Conservation (phyloP, 2,888 invertebrate species). For the Iselma pallidipennis region DNA sequence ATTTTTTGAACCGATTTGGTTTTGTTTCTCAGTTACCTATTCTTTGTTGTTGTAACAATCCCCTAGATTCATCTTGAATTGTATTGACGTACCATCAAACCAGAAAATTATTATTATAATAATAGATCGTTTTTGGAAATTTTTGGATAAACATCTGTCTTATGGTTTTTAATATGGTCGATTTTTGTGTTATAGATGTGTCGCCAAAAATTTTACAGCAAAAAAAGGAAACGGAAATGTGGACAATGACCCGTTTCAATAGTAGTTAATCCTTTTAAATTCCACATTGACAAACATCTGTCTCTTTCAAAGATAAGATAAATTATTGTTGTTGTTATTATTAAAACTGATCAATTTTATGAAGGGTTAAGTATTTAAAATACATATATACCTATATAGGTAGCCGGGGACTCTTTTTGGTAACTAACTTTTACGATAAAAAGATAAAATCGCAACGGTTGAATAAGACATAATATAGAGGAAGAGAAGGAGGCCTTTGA, state of each 20-base stretch:
- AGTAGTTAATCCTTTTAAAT: conserved; percentile 12
- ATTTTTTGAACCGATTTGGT: conserved; percentile 2
- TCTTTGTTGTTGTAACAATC: conserved; percentile 9
- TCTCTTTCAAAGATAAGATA: conserved; percentile 10
- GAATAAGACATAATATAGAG: conserved; percentile 9
- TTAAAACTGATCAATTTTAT: conserved; percentile 7
- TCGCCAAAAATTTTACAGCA: neutral
- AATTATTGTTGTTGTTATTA: conserved; percentile 5
- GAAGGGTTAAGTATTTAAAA: neutral
- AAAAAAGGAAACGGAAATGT: conserved; percentile 15
- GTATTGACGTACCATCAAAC: conserved; percentile 18
- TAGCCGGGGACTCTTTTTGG: neutral
- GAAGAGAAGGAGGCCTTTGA: conserved; percentile 6
- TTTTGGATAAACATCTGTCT: conserved; percentile 16
- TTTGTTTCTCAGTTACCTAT: conserved; percentile 12
- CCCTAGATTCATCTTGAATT: conserved; percentile 2
- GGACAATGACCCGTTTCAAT: conserved; percentile 7
- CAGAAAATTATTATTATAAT: conserved; percentile 21
- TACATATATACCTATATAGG: neutral
- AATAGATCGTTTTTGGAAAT: conserved; percentile 5
- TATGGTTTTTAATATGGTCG: neutral
- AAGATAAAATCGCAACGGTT: conserved; percentile 22
- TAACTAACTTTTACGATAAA: conserved; percentile 21
- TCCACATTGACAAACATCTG: conserved; percentile 13
- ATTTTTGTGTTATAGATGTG: neutral